These are phyloP conservation scores for Synanthedon formicaeformis DNA, from an alignment of 2,888 invertebrate species.

Conservation along the genomic window DNA sequence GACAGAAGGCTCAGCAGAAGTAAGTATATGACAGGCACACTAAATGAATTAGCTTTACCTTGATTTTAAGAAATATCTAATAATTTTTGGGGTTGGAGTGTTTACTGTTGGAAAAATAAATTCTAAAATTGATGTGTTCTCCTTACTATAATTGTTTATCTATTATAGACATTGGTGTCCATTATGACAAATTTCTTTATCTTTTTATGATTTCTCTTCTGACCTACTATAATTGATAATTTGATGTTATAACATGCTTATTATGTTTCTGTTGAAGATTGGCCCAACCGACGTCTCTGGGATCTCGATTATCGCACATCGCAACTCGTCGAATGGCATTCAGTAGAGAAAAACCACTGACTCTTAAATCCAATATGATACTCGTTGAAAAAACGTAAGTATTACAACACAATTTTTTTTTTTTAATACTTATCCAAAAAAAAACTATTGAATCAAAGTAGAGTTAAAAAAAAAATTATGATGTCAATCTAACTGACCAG, in stretches of 20 bases:
- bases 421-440: not conserved
- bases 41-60: not conserved
- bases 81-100: no score
- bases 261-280: conserved; percentile 26
- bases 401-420: conserved; percentile 2
- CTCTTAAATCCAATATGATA: conserved; percentile 67
- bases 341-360: conserved; percentile 71
- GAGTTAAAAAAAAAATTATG: no score
- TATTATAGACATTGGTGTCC: no score
- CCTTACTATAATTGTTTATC: no score
- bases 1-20: conserved; percentile 69
- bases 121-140: no score
- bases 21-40: conserved; percentile 24
- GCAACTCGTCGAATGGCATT: conserved; percentile 81
- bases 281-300: conserved; percentile 75
- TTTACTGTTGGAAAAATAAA: no score
- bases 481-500: no score
- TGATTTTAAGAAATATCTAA: not conserved
- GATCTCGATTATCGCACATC: conserved; percentile 80
- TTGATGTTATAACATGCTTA: no score
- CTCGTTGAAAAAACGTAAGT: conserved; percentile 76
- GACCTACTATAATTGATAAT: no score
- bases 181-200: no score
- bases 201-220: no score
- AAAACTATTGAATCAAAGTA: not conserved